Base-by-base conservation (phyloP, 2,888 invertebrate species). In the Uropetala carovei region DNA sequence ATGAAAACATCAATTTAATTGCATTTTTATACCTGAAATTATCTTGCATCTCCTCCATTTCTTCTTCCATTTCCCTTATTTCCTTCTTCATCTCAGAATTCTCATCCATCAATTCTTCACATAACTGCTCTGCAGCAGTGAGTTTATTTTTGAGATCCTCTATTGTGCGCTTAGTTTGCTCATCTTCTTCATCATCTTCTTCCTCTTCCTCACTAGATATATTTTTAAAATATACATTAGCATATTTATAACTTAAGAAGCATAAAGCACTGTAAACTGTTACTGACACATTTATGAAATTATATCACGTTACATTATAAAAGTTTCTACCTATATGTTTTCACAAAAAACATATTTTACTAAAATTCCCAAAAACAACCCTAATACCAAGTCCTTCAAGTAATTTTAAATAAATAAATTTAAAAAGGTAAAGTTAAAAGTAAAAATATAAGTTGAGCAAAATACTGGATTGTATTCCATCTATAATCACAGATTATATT, bases 1-100 rank as follows among this genome's bases (percentile, higher is more conserved):
- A 43, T 43, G 1, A 43, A 43, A 43, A 92, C n/a, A 68, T 83
- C 56, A 64, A 81, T 85, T 68, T 59, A 91, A 82, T 18, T 9
- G 10, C 5, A 16, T 22, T 18, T 64, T 16, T 92, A 64, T 94
- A 97, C 96, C 98, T 97, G 95, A 98, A 99, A 94, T 98, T 98
- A 94, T 99, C 99, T 95, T 99, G 99, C 97, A 99, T 97, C 95
- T 99, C 99, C 94, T 99, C 99, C 95, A 99, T 99, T 95, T 99
- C 99, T 93, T 98, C 98, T 94, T 99, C 99, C 94, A 99, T 96
- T 94, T 99, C 99, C 64, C 98, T 96, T 92, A 99, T 96, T 95
- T 99, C 99, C 93, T 98, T 98, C 94, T 99, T 98, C 95, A 99
- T 98, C 93, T 98, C 98, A 94, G 98, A 98, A 95, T 99, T 99